Evolutionary conservation across 2,113 vertebrate species (phyloP), one percentile per base, ranked within the genome.

Genomic region (Actenoides hombroni): DNA sequence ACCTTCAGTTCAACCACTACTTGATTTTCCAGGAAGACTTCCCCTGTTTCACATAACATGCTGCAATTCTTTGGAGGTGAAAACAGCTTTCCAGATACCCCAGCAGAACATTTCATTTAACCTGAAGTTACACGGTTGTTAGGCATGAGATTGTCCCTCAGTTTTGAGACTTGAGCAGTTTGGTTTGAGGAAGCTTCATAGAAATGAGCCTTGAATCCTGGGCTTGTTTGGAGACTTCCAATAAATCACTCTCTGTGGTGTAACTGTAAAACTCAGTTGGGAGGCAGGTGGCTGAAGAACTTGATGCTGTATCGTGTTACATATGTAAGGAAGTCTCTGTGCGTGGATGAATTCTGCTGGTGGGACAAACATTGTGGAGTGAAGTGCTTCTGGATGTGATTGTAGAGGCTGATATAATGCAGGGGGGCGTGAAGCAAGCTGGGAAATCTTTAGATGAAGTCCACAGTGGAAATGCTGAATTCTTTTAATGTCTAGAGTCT

Each of bases 41-140:
- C 76, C 51, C 25, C 10, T 5, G 3, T 82, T 84, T 33, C 48
- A 10, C 21, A 0, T 25, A 25, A 48, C 1, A 10, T 13, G 20
- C 39, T 65, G 11, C 13, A n/a, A 1, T 54, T 83, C 37, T 14
- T 8, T 75, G 59, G n/a, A 74, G 49, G 2, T 71, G 69, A 76
- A 75, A 88, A 39, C 23, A 28, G 33, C 46, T 79, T 61, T 48
- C 57, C 59, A 11, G 39, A 13, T 26, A 49, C 20, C 28, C 8
- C 10, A 29, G 29, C 2, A 0, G 8, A 35, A 18, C 5, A 1
- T 31, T 48, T 24, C 25, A 28, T 77, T 83, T 53, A 44, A 49
- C n/a, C 11, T 40, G 44, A 49, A 61, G 26, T 53, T 31, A 18
- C 10, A 7, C 8, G 0, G 0, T 24, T 40, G 10, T 68, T 46